Percentiles rank a stretch among this genome's conserved stretches.
Conservation (phyloP, 1,140 invertebrate genomes). For the Penaeus vannamei region DNA sequence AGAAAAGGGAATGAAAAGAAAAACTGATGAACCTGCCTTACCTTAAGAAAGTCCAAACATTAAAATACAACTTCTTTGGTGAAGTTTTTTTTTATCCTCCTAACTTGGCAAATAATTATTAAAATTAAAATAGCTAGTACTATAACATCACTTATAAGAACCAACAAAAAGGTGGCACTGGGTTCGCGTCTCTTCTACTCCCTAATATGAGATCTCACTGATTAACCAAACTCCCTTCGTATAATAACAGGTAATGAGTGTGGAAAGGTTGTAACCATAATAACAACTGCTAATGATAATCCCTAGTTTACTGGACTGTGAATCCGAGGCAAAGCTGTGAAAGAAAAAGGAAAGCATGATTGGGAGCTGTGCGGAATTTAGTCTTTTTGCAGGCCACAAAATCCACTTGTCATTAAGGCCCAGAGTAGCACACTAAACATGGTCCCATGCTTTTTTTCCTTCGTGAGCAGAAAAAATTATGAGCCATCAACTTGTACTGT, state of each 20-base stretch:
- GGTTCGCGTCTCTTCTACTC: conserved; percentile 61
- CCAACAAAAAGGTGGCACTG: conserved; percentile 64
- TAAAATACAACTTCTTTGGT: conserved; percentile 63
- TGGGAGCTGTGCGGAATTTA: conserved; percentile 34
- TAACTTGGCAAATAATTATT: conserved; percentile 59
- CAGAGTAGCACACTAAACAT: no score
- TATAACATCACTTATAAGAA: conserved; percentile 57
- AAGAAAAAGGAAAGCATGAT: conserved; percentile 29
- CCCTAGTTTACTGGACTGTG: conserved; percentile 23
- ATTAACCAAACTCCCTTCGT: conserved; percentile 62
- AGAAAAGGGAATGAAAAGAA: conserved; percentile 62
- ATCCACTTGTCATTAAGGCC: conserved; percentile 23
- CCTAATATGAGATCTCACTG: conserved; percentile 64
- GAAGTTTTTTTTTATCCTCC: conserved; percentile 51
- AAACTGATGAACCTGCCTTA: conserved; percentile 58
- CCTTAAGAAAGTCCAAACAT: conserved; percentile 54
- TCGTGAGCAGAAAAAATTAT: no score
- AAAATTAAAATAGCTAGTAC: conserved; percentile 46
- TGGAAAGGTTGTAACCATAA: conserved; percentile 19
- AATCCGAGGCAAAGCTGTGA: conserved; percentile 43
- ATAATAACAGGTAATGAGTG: conserved; percentile 50
- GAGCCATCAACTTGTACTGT: no score
- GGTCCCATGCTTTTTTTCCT: no score
- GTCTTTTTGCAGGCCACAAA: conserved; percentile 19
- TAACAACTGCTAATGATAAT: conserved; percentile 29